Conservation (phyloP, 2,888 invertebrate genomes). For the Troides helena region DNA sequence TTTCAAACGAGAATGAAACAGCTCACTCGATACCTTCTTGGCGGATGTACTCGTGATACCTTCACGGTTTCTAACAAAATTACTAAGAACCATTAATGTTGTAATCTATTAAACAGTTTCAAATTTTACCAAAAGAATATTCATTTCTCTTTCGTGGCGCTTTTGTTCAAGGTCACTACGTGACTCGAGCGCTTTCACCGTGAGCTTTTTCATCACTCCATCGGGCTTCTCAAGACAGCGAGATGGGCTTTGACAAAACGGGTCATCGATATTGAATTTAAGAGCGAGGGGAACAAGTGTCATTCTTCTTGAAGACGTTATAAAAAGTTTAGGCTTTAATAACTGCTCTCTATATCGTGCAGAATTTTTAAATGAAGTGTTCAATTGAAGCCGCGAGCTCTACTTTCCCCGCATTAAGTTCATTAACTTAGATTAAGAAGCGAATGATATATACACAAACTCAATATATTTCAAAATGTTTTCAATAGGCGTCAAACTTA, state of each 20-base stretch:
- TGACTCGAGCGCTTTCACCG: slow-evolving; percentile 27
- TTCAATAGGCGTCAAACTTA: no score
- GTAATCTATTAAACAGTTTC: not conserved
- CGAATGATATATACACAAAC: no score
- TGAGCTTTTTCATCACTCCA: slow-evolving; percentile 18
- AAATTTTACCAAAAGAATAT: slow-evolving; percentile 2
- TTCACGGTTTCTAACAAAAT: no score
- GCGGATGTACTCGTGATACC: no score
- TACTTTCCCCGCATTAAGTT: no score
- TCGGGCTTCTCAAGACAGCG: slow-evolving; percentile 18
- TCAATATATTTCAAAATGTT: no score
- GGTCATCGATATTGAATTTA: slow-evolving; percentile 30
- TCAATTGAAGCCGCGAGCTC: no score
- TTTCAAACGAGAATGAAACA: no score
- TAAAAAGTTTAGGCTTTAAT: slow-evolving; percentile 9
- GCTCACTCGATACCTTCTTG: no score
- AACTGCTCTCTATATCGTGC: not conserved
- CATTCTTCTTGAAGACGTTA: slow-evolving; percentile 18
- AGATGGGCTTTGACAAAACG: slow-evolving; percentile 26
- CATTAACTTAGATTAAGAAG: no score
- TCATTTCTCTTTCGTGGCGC: slow-evolving; percentile 11
- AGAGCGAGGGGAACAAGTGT: slow-evolving; percentile 24
- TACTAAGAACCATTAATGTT: not conserved
- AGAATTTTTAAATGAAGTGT: no score
- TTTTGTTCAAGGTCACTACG: slow-evolving; percentile 30